Percentiles rank a stretch among this genome's conserved stretches.
phyloP scores from a whole-genome alignment of 2,113 vertebrate genomes.

The Lasiurus borealis region DNA sequence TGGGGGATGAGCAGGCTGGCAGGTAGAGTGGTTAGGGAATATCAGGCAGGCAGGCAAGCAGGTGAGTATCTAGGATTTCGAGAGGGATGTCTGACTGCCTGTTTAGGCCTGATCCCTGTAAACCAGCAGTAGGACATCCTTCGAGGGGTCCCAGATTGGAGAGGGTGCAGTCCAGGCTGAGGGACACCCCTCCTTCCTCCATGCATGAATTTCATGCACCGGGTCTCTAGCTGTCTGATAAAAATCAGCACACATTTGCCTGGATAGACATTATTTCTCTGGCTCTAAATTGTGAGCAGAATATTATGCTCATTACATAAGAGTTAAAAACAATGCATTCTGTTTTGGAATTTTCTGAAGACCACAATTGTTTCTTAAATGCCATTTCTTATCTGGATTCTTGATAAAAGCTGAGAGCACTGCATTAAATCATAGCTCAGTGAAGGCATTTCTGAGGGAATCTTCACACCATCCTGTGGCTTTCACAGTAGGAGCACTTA shows the following conservation, averaged over 20 bases:
- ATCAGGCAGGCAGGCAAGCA: too few species aligned
- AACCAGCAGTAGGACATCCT: too few species aligned
- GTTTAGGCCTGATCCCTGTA: too few species aligned
- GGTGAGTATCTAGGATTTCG: too few species aligned
- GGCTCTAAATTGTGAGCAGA: neutral
- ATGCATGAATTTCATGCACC: too few species aligned
- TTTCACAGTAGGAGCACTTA: neutral
- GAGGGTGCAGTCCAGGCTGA: too few species aligned
- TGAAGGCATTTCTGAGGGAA: neutral
- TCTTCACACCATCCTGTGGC: neutral
- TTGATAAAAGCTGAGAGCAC: neutral
- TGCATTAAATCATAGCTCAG: neutral
- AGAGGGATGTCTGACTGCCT: too few species aligned
- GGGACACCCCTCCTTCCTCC: too few species aligned
- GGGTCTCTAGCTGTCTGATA: neutral
- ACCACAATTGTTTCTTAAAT: neutral
- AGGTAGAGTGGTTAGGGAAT: too few species aligned
- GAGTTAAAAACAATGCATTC: neutral
- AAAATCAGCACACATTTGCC: neutral
- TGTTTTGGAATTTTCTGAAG: slow-evolving; percentile 34
- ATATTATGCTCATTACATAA: neutral
- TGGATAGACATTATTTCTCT: neutral
- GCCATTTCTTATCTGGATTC: slow-evolving; percentile 1
- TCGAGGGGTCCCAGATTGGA: too few species aligned
- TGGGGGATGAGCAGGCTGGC: too few species aligned